These are phyloP conservation scores for Rattus norvegicus DNA, from an alignment of 2,113 vertebrate genomes.

Conservation along the genomic window DNA sequence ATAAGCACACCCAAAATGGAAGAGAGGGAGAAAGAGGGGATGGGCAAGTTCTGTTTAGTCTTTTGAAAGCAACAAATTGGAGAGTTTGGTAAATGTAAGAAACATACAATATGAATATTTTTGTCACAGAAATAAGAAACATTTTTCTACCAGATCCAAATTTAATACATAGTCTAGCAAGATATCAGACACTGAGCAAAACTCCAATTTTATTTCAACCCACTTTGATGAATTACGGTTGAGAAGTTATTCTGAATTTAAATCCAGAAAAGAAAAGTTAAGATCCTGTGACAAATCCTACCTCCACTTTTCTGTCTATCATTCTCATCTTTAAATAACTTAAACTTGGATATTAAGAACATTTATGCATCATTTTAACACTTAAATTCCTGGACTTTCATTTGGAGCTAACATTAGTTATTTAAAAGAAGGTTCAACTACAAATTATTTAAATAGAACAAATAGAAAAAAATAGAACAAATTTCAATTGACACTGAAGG, in stretches of 20 bases:
- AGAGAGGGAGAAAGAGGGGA: not conserved
- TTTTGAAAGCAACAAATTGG: not conserved
- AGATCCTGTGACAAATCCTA: not conserved
- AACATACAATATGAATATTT: not conserved
- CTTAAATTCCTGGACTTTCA: not conserved
- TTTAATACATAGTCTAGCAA: conserved; percentile 34
- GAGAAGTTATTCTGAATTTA: conserved; percentile 57
- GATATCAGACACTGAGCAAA: not conserved
- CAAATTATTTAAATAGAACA: not conserved
- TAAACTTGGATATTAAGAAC: conserved; percentile 38
- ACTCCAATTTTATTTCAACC: not conserved
- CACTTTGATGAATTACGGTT: not conserved
- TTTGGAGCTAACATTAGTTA: not conserved
- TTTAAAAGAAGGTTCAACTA: not conserved
- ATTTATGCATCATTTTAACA: not conserved
- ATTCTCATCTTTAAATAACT: conserved; percentile 29
- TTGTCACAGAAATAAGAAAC: not conserved
- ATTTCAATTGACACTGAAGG: not conserved
- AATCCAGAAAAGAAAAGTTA: conserved; percentile 33
- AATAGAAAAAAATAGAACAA: not conserved
- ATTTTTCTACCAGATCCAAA: not conserved
- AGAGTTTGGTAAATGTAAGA: conserved; percentile 5
- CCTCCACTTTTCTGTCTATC: not conserved
- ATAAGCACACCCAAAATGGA: not conserved
- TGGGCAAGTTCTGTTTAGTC: not conserved